phyloP scores from a whole-genome alignment of 2,888 invertebrate species.

The Macrostomum cliftonense region DNA sequence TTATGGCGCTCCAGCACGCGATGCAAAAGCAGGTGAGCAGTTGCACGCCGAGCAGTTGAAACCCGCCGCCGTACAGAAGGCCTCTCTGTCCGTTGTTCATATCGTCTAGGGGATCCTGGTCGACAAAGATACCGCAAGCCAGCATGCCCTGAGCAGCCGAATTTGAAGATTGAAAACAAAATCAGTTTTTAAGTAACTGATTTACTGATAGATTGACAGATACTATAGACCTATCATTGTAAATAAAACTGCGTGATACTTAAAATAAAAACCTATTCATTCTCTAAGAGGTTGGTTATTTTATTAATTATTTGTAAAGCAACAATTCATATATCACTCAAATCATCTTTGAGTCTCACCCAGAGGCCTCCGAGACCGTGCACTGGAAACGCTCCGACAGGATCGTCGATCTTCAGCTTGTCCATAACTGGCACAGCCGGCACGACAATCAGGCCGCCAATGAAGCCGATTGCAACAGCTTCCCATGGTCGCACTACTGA shows the following conservation, averaged over 20 bases:
- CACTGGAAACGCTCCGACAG: conserved; percentile 68
- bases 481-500: too few relatives aligned
- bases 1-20: conserved; percentile 52
- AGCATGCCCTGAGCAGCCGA: conserved; percentile 58
- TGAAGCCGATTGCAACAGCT: background rate
- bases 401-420: conserved; percentile 60
- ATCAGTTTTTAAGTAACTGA: too few relatives aligned
- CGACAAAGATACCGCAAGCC: conserved; percentile 73
- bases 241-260: too few relatives aligned
- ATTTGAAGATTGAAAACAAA: too few relatives aligned
- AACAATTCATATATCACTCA: too few relatives aligned
- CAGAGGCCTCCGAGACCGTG: conserved; percentile 24
- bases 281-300: too few relatives aligned
- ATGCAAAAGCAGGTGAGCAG: conserved; percentile 53
- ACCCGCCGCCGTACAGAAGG: conserved; percentile 52
- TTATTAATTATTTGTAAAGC: too few relatives aligned
- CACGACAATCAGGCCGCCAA: conserved; percentile 55
- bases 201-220: too few relatives aligned
- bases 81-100: conserved; percentile 48
- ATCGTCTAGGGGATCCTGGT: conserved; percentile 53
- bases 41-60: conserved; percentile 68
- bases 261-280: too few relatives aligned
- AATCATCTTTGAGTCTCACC: conserved; percentile 14
- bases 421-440: conserved; percentile 56
- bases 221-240: too few relatives aligned